These are phyloP conservation scores for Andrena chrysosceles DNA, from an alignment of 2,888 invertebrate genomes.

Conservation along the genomic window DNA sequence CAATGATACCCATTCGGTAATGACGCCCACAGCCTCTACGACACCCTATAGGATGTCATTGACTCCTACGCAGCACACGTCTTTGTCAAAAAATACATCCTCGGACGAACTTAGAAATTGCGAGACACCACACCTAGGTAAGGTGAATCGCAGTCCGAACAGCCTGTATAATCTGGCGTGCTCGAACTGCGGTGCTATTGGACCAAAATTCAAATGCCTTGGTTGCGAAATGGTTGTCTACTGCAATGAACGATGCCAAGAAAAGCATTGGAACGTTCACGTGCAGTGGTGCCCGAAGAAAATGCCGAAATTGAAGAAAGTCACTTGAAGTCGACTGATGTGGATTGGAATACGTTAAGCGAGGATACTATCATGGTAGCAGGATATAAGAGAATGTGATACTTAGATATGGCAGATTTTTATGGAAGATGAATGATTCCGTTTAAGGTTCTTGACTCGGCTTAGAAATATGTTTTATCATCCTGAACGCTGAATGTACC, in stretches of 20 bases:
- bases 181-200: constrained; percentile 75
- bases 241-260: constrained; percentile 80
- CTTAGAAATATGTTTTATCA: constrained; percentile 3
- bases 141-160: constrained; percentile 70
- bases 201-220: constrained; percentile 79
- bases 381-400: neutral
- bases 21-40: constrained; percentile 19
- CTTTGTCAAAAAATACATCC: constrained; percentile 2
- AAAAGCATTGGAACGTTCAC: constrained; percentile 80
- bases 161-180: constrained; percentile 70
- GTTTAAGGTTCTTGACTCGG: too few species aligned
- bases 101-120: constrained; percentile 65
- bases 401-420: neutral
- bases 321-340: constrained; percentile 49
- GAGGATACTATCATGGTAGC: neutral
- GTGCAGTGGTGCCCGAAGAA: constrained; percentile 79
- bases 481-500: constrained; percentile 9
- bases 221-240: constrained; percentile 80
- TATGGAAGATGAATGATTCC: too few species aligned
- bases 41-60: constrained; percentile 19
- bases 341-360: neutral
- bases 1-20: constrained; percentile 11
- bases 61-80: neutral
- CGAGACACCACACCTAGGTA: constrained; percentile 77
- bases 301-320: constrained; percentile 82